Evolutionary conservation across 1,140 invertebrate species (phyloP), one percentile per base, ranked within the genome.

Genomic region (Calosoma granatense): DNA sequence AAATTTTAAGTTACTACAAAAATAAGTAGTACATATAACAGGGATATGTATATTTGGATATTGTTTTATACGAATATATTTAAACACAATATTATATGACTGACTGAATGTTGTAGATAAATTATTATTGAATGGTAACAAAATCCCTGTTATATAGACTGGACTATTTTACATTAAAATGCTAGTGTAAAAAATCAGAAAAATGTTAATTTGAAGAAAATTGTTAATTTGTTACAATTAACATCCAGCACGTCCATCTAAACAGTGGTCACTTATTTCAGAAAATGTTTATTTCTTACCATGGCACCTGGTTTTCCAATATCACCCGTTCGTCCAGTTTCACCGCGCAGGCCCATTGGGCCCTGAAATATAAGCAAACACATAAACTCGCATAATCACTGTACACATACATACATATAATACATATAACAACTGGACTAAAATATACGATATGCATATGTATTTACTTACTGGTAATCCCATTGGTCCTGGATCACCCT

Each of bases 401-500:
- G n/a, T n/a, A 36, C 26, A 36, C 6, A 36, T 9, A 36, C 6
- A 36, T 36, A 36, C 26, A n/a, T 36, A 36, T 36, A 36, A 36
- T 36, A 9, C n/a, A n/a, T 36, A n/a, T 36, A 9, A 6, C 26
- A 6, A 36, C 26, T n/a, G n/a, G n/a, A 9, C 26, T 36, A 36
- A 36, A n/a, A 9, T n/a, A 36, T 36, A 9, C n/a, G 26, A 36
- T n/a, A 36, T 36, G 6, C n/a, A 36, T 36, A 36, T 9, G n/a
- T 9, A 9, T 6, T 56, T 65, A 88, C 87, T 85, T 84, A 94
- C 93, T 64, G 93, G 93, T 69, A 96, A 78, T 70, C 93, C 93
- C 90, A 96, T 95, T 53, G 92, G 91, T 65, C 93, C 93, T 53
- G 87, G 84, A 75, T 94, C 90, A 55, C 93, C 93, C 75, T 89